Conservation (phyloP, 2,888 invertebrate species). For the Rosalia funebris region DNA sequence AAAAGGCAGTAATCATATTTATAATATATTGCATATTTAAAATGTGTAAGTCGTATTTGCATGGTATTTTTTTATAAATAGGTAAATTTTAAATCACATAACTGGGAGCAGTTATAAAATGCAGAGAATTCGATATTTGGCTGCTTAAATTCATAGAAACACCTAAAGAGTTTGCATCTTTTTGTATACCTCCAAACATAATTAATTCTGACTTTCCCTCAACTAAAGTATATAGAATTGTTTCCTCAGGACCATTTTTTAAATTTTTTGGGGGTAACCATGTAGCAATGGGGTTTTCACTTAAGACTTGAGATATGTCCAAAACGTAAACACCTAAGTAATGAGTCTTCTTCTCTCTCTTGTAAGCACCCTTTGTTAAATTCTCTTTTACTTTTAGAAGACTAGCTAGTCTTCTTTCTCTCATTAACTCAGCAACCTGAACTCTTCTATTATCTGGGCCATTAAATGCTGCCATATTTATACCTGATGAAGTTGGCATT, state of each 20-base stretch:
- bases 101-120: conserved; percentile 79
- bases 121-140: conserved; percentile 80
- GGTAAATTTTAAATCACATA: conserved; percentile 70
- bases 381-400: conserved; percentile 48
- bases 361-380: conserved; percentile 45
- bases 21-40: neutral
- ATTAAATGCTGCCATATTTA: conserved; percentile 71
- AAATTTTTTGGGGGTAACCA: conserved; percentile 76
- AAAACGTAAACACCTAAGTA: conserved; percentile 83
- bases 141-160: conserved; percentile 66
- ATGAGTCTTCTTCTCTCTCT: conserved; percentile 52
- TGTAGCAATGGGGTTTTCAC: conserved; percentile 72
- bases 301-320: conserved; percentile 80
- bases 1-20: neutral
- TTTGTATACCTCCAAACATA: conserved; percentile 95
- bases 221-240: conserved; percentile 89
- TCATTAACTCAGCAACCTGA: conserved; percentile 75
- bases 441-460: conserved; percentile 69
- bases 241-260: conserved; percentile 78
- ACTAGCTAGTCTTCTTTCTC: conserved; percentile 49
- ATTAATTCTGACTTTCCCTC: conserved; percentile 92
- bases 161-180: conserved; percentile 74
- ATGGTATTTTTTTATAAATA: neutral
- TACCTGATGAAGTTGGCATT: conserved; percentile 49
- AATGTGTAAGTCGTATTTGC: neutral